A percentile compares a stretch with the other conserved stretches of the same genome.
Conservation (phyloP, 1,140 invertebrate species). For the Mesaphorura yosii region DNA sequence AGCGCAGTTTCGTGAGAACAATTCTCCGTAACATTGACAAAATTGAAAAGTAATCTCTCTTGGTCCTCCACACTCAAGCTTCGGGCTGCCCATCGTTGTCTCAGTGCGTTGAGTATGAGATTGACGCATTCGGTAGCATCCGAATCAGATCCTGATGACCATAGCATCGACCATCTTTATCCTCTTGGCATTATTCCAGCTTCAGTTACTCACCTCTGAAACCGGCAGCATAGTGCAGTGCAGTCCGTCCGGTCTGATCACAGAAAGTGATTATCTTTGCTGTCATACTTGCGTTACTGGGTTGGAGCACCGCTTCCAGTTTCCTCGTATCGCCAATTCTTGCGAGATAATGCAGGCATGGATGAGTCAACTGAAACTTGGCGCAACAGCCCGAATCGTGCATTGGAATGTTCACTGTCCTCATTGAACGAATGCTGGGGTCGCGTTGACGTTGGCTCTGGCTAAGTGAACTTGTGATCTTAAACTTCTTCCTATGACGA, state of each 20-base stretch:
- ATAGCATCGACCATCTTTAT: no score
- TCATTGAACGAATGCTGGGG: no score
- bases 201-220: neutral
- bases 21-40: neutral
- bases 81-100: no score
- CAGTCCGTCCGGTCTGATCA: neutral
- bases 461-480: no score
- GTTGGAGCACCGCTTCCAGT: neutral
- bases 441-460: no score
- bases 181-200: neutral
- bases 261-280: neutral
- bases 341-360: neutral
- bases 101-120: no score
- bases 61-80: neutral
- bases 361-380: neutral
- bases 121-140: no score
- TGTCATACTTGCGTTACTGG: neutral
- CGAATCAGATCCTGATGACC: no score
- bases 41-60: neutral
- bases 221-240: neutral
- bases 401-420: no score
- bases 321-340: neutral
- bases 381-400: no score
- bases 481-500: no score
- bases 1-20: no score